These are phyloP conservation scores for Telmatherina bonti DNA, from an alignment of 2,797 vertebrate species.

Conservation along the genomic window DNA sequence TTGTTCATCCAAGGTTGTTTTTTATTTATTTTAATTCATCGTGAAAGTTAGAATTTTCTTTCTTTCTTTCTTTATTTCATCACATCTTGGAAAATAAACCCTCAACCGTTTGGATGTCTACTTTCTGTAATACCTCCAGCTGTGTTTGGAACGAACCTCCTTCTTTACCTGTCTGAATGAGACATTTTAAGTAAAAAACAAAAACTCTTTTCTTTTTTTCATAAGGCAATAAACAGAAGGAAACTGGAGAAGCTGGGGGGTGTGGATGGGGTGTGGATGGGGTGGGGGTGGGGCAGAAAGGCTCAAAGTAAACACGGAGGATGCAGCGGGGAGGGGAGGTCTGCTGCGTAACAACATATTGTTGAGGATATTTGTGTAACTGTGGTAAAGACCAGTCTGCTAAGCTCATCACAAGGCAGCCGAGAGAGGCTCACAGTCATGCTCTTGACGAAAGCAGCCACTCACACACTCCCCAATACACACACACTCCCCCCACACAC, in stretches of 20 bases:
- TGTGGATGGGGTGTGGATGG: too few species aligned
- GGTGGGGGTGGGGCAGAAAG: slow-evolving; percentile 12
- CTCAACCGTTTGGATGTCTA: too few species aligned
- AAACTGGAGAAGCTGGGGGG: slow-evolving; percentile 1
- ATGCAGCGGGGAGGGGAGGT: slow-evolving; percentile 71
- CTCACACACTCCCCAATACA: too few species aligned
- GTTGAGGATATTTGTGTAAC: slow-evolving; percentile 75
- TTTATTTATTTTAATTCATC: too few species aligned
- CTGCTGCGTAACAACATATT: slow-evolving; percentile 54
- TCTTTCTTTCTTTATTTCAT: too few species aligned
- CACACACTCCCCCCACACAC: too few species aligned
- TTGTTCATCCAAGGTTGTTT: too few species aligned
- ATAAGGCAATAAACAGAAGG: neutral
- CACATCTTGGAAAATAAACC: too few species aligned
- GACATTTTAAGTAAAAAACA: neutral
- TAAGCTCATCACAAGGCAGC: slow-evolving; percentile 62
- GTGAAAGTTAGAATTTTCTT: too few species aligned
- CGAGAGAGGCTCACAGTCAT: slow-evolving; percentile 37
- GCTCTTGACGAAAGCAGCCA: slow-evolving; percentile 17
- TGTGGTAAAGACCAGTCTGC: slow-evolving; percentile 47
- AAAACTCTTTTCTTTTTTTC: neutral
- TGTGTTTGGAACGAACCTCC: too few species aligned
- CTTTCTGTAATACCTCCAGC: too few species aligned
- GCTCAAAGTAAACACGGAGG: slow-evolving; percentile 34
- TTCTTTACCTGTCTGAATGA: too few species aligned